Evolutionary conservation across 2,888 invertebrate species (phyloP).

Genomic region (Fragum sueziense): DNA sequence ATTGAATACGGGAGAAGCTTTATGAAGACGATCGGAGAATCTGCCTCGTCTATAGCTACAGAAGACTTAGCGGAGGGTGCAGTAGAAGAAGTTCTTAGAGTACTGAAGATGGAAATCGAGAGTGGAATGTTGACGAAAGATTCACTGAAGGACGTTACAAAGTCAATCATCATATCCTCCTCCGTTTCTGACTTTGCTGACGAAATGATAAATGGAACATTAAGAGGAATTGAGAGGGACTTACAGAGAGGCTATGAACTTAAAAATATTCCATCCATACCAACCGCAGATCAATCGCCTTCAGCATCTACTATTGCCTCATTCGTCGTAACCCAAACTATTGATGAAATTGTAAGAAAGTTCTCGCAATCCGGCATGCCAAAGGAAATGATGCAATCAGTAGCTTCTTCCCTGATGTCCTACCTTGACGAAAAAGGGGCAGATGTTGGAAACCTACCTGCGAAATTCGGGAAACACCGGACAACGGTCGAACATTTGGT

Average conservation of each 20-base stretch:
- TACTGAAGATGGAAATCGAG: slow-evolving; percentile 58
- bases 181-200: slow-evolving; percentile 41
- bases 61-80: slow-evolving; percentile 52
- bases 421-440: slow-evolving; percentile 25
- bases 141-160: slow-evolving; percentile 59
- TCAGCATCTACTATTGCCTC: slow-evolving; percentile 58
- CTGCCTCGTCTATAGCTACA: slow-evolving; percentile 7
- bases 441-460: slow-evolving; percentile 20
- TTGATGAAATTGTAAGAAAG: slow-evolving; percentile 54
- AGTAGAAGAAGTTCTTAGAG: slow-evolving; percentile 55
- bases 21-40: slow-evolving; percentile 11
- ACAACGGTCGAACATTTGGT: slow-evolving; percentile 50
- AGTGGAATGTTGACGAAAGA: slow-evolving; percentile 55
- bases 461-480: slow-evolving; percentile 30
- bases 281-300: slow-evolving; percentile 39
- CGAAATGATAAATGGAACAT: slow-evolving; percentile 29
- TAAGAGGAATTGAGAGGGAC: slow-evolving; percentile 49
- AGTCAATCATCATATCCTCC: slow-evolving; percentile 44
- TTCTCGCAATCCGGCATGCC: slow-evolving; percentile 35
- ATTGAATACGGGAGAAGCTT: slow-evolving; percentile 58
- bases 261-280: slow-evolving; percentile 31
- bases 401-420: slow-evolving; percentile 50
- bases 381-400: slow-evolving; percentile 28
- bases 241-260: slow-evolving; percentile 35
- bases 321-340: slow-evolving; percentile 52